Evolutionary conservation across 2,888 invertebrate genomes (phyloP).

Genomic region (Geophilus truncorum): DNA sequence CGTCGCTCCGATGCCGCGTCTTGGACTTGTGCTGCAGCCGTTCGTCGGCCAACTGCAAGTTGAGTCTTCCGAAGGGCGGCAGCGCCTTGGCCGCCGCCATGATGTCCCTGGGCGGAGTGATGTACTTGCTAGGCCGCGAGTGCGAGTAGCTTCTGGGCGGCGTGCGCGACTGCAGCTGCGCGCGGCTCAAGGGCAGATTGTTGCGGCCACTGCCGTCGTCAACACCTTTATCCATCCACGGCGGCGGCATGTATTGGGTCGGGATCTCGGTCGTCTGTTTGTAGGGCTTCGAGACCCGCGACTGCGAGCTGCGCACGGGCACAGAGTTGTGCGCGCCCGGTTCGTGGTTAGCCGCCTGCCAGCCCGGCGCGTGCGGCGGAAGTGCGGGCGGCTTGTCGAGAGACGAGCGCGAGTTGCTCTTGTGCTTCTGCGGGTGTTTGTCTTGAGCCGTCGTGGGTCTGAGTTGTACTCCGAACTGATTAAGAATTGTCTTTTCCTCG

Average conservation of each 20-base stretch:
- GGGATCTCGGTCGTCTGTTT: conserved; percentile 29
- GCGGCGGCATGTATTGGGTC: conserved; percentile 38
- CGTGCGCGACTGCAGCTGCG: conserved; percentile 34
- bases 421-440: neutral
- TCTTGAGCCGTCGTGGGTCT: conserved; percentile 13
- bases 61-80: conserved; percentile 3
- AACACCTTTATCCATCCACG: conserved; percentile 38
- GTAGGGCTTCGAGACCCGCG: neutral
- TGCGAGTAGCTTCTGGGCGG: conserved; percentile 41
- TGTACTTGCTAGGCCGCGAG: conserved; percentile 38
- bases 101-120: conserved; percentile 34
- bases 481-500: neutral
- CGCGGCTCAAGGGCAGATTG: neutral
- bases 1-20: conserved; percentile 36
- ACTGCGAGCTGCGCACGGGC: neutral
- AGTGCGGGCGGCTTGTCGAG: neutral
- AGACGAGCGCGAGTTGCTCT: neutral
- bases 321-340: too few relatives aligned
- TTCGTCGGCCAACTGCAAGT: conserved; percentile 25
- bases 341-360: conserved; percentile 23
- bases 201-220: too few relatives aligned
- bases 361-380: neutral
- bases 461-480: conserved; percentile 28
- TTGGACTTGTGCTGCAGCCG: conserved; percentile 5
- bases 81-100: conserved; percentile 28